A percentile compares a stretch with the other conserved stretches of the same genome.
These are phyloP conservation scores for Zootoca vivipara DNA, from an alignment of 2,113 vertebrate species.

Conservation along the genomic window DNA sequence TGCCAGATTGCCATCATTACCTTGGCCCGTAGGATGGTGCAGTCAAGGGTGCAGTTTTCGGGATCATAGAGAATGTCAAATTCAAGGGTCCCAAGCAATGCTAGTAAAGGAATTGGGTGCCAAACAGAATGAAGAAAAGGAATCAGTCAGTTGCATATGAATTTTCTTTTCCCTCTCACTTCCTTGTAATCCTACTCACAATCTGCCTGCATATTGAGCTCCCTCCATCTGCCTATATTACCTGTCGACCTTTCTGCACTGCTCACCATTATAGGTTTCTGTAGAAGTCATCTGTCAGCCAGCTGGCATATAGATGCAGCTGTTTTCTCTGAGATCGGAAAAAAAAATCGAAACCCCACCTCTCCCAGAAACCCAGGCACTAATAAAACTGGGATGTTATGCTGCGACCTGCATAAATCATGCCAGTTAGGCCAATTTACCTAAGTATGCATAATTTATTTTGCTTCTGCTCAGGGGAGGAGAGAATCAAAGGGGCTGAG, in stretches of 20 bases:
- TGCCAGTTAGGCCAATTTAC: background rate
- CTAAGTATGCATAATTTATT: background rate
- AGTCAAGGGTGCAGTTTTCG: constrained; percentile 45
- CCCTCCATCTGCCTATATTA: background rate
- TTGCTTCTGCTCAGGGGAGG: background rate
- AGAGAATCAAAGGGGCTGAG: background rate
- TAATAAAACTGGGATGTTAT: background rate
- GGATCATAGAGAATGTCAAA: constrained; percentile 50
- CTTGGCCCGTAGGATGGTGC: constrained; percentile 48
- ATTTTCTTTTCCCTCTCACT: background rate
- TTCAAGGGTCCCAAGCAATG: constrained; percentile 45
- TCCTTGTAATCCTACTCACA: background rate
- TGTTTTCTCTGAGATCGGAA: background rate
- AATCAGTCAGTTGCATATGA: background rate
- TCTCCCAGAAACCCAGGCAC: background rate
- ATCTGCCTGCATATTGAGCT: background rate
- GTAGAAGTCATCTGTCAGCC: background rate
- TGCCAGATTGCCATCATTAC: background rate
- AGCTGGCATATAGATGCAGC: background rate
- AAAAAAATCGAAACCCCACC: background rate
- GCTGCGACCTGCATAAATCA: background rate
- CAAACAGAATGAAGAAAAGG: constrained; percentile 1
- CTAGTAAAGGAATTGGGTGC: constrained; percentile 15
- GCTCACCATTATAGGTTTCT: background rate
- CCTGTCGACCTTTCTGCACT: background rate